Base-by-base conservation (phyloP, 2,113 vertebrate genomes). In the Callipepla californica region DNA sequence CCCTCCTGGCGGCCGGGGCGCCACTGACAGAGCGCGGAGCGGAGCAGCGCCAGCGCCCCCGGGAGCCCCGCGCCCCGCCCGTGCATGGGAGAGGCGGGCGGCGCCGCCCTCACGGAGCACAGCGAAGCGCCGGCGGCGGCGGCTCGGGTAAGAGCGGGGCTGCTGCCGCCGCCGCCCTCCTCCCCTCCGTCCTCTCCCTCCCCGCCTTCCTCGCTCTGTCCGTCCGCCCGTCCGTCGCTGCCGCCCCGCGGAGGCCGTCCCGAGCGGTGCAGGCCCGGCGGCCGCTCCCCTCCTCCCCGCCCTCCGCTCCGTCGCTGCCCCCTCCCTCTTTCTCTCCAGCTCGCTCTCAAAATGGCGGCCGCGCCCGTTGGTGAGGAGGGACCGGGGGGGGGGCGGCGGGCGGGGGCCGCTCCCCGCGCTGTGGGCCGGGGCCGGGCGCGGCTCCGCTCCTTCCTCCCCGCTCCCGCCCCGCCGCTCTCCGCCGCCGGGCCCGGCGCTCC, bases 271-370 rank as follows among this genome's bases (percentile, higher is more conserved):
- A 51, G 50, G 50, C 25, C 50, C 25, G 25, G 50, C 57, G 20
- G 19, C 57, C 19, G 82, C 48, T 51, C 95, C 91, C 92, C 93
- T 80, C 94, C 83, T 90, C 90, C 88, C 84, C 83, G 57, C 75
- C 48, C 38, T 59, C 93, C 34, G 89, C 97, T 58, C 87, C 85
- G 95, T 28, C 53, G 50, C 25, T 26, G 50, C 50, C 50, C 50
- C 50, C 50, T 51, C 50, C 50, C 87, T 93, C 94, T 93, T 95
- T 95, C 96, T 96, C 96, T 94, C 96, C 50, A 51, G 96, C 87
- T 91, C 96, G 92, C 92, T 97, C 97, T 97, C 97, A 97, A 97
- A 97, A 97, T 97, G 97, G 97, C 97, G 96, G 97, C 97, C 96
- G 96, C 97, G 96, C 87, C 97, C 97, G 97, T 96, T 96, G 97